Conservation (phyloP, 2,888 invertebrate species). For the Cheilosia urbana region DNA sequence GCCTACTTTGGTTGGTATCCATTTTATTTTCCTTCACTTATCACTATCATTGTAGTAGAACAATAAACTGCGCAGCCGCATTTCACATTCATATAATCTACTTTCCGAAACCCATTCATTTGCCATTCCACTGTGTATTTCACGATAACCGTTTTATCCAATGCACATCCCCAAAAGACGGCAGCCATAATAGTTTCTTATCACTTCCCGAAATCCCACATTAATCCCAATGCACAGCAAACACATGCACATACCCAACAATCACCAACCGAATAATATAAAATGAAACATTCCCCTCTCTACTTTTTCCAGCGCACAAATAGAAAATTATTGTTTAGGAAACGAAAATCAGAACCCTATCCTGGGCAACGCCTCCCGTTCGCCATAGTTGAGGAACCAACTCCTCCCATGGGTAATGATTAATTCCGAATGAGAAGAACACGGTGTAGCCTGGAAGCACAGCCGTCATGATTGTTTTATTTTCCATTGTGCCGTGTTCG, state of each 20-base stretch:
- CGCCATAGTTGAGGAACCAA: slow-evolving; percentile 63
- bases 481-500: slow-evolving; percentile 6
- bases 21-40: background rate
- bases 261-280: background rate
- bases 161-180: slow-evolving; percentile 64
- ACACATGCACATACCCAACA: slow-evolving; percentile 9
- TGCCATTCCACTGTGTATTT: slow-evolving; percentile 26
- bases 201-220: slow-evolving; percentile 62
- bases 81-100: background rate
- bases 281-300: slow-evolving; percentile 44
- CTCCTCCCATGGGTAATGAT: slow-evolving; percentile 68
- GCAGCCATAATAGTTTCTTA: slow-evolving; percentile 75
- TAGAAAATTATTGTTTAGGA: slow-evolving; percentile 64
- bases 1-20: background rate
- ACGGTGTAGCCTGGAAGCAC: slow-evolving; percentile 32
- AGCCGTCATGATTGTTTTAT: background rate
- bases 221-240: slow-evolving; percentile 8
- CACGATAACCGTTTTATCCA: slow-evolving; percentile 28
- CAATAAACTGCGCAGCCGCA: slow-evolving; percentile 28
- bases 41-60: slow-evolving; percentile 19
- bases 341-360: slow-evolving; percentile 46
- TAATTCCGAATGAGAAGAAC: slow-evolving; percentile 36
- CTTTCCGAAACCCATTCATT: slow-evolving; percentile 5
- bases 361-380: slow-evolving; percentile 57
- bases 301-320: slow-evolving; percentile 14